These are phyloP conservation scores for Perognathus longimembris DNA, from an alignment of 2,113 vertebrate species.

Conservation along the genomic window DNA sequence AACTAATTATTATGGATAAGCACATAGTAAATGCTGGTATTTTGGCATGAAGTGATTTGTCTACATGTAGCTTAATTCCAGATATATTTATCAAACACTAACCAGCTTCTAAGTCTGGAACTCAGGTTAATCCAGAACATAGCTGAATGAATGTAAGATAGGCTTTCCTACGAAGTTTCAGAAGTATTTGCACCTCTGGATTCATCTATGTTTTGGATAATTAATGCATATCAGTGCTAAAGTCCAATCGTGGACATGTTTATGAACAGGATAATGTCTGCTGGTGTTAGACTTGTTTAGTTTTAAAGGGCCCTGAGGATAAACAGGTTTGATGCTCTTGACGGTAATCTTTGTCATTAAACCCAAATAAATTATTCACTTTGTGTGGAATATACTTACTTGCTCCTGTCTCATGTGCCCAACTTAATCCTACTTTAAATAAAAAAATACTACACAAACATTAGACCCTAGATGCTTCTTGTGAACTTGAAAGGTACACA, in stretches of 20 bases:
- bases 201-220: not conserved
- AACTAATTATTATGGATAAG: slow-evolving; percentile 49
- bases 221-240: not conserved
- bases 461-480: not conserved
- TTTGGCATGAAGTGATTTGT: slow-evolving; percentile 37
- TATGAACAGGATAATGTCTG: not conserved
- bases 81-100: slow-evolving; percentile 15
- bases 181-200: not conserved
- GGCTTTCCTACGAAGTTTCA: not conserved
- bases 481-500: slow-evolving; percentile 14
- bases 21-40: slow-evolving; percentile 23
- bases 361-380: not conserved
- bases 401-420: not conserved
- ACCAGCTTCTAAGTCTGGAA: not conserved
- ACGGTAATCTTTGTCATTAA: not conserved
- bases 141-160: not conserved
- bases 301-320: not conserved
- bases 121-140: too few relatives aligned
- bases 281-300: not conserved
- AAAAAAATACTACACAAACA: not conserved
- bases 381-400: not conserved
- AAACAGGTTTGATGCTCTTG: not conserved
- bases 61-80: slow-evolving; percentile 24
- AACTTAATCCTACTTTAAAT: slow-evolving; percentile 19
- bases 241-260: not conserved